A percentile compares a stretch with the other conserved stretches of the same genome.
Evolutionary conservation across 1,140 invertebrate species (phyloP).

Genomic region (Diorhabda sublineata): DNA sequence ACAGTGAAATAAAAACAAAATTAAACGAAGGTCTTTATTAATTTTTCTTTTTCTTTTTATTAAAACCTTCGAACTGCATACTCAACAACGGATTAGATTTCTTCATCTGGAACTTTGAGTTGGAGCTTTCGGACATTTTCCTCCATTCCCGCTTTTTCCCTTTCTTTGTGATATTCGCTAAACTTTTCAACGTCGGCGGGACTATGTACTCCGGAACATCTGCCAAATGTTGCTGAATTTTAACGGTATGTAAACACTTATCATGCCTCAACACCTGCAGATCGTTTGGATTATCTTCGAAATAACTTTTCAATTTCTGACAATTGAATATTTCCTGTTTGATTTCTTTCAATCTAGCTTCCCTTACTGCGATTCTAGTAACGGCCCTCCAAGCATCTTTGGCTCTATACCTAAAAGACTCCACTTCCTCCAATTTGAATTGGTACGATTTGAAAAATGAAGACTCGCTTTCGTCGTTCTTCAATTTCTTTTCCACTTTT

Average conservation of each 20-base stretch:
- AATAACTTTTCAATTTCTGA: slow-evolving; percentile 90
- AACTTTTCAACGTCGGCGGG: slow-evolving; percentile 66
- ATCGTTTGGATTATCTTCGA: slow-evolving; percentile 92
- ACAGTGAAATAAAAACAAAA: neutral
- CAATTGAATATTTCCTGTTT: slow-evolving; percentile 91
- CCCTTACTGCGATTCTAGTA: slow-evolving; percentile 85
- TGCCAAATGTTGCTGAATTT: slow-evolving; percentile 78
- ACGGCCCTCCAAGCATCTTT: slow-evolving; percentile 92
- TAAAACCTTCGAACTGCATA: slow-evolving; percentile 44
- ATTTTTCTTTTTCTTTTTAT: slow-evolving; percentile 37
- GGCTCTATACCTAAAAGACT: slow-evolving; percentile 91
- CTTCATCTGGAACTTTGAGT: slow-evolving; percentile 33
- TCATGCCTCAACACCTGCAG: slow-evolving; percentile 86
- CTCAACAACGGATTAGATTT: slow-evolving; percentile 40
- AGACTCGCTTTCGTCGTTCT: slow-evolving; percentile 54
- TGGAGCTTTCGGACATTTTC: slow-evolving; percentile 27
- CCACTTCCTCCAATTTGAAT: slow-evolving; percentile 92
- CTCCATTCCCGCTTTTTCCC: slow-evolving; percentile 43
- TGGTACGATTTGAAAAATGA: slow-evolving; percentile 70
- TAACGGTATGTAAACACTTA: slow-evolving; percentile 83
- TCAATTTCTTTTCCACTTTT: slow-evolving; percentile 72
- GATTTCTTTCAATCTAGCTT: slow-evolving; percentile 94
- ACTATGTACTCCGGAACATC: slow-evolving; percentile 95
- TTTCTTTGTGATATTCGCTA: slow-evolving; percentile 50
- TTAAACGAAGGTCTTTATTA: neutral